These are phyloP conservation scores for Euura lappo DNA, from an alignment of 1,140 invertebrate species.

Conservation along the genomic window DNA sequence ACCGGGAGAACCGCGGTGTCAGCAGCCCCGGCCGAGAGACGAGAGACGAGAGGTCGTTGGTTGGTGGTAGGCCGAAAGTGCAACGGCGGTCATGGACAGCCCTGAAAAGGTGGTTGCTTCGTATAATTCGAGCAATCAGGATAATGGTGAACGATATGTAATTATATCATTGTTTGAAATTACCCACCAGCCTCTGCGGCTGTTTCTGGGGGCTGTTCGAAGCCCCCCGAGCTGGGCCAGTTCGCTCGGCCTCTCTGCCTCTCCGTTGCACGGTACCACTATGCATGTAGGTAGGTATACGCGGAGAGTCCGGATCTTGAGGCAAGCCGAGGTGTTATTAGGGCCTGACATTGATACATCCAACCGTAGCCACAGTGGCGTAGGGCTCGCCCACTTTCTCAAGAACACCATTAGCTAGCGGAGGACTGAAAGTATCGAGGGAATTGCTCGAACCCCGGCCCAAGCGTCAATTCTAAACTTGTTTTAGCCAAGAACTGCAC, in stretches of 20 bases:
- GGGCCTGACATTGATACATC: constrained; percentile 53
- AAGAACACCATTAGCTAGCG: background rate
- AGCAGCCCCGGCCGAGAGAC: no score
- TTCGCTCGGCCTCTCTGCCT: background rate
- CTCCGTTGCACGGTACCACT: background rate
- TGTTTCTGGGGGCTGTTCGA: constrained; percentile 23
- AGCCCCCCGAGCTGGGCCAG: background rate
- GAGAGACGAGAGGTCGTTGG: no score
- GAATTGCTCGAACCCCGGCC: background rate
- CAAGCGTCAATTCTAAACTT: background rate
- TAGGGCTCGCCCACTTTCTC: constrained; percentile 1
- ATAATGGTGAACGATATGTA: constrained; percentile 50
- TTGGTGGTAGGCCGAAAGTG: background rate
- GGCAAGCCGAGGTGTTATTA: constrained; percentile 51
- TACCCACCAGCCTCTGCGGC: constrained; percentile 35
- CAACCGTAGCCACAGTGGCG: constrained; percentile 25
- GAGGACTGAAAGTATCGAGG: no score
- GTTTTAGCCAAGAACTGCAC: background rate
- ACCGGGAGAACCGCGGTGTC: no score
- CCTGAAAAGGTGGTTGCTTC: constrained; percentile 29
- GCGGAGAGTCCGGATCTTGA: background rate
- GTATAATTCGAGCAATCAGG: constrained; percentile 49
- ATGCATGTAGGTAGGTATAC: background rate
- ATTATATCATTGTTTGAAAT: constrained; percentile 60
- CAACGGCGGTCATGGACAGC: constrained; percentile 10